Base-by-base conservation (phyloP, 2,113 vertebrate genomes). In the Seriola aureovittata region DNA sequence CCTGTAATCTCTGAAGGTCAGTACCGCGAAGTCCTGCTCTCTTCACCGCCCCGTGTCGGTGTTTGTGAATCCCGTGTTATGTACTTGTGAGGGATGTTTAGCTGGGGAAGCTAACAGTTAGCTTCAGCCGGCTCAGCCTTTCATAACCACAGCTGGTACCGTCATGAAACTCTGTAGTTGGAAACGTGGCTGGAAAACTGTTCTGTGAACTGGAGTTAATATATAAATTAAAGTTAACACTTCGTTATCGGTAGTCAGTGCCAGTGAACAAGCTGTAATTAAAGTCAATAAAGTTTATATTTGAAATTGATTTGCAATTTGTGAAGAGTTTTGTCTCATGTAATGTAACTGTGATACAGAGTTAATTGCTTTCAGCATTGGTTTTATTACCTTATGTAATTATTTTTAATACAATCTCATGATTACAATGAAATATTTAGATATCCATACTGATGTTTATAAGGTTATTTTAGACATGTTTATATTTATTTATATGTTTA, bases 101-200 rank as follows among this genome's bases (percentile, higher is more conserved):
- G 4, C 14, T 1, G 10, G 9, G 8, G 13, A 52, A 40, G 80
- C 48, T 75, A 82, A 82, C 58, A 16, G 40, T 48, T 70, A 76
- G 80, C 67, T 34, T 52, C 16, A 57, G 48, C 13, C 8, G 1
- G 4, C 19, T 48, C 59, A 50, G 38, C 16, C 21, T 75, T 57
- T 48, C 1, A 4, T 82, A 70, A 75, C 55, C 14, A 19, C 57
- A 29, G 46, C 38, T 38, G 57, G 36, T 40, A 14, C 36, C 29
- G 34, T 58, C 17, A 48, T 10, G 48, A 19, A 9, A 2, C 17
- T 17, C 48, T 10, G 54, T 5, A 23, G n/a, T 4, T 4, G 1
- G 34, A 54, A 52, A 68, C 70, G 55, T 54, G 79, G 64, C 64
- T 23, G 40, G 3, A 29, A 29, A 29, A 29, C 36, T 19, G 60